Base-by-base conservation (phyloP, 2,797 vertebrate genomes). In the Pseudochirops cupreus region DNA sequence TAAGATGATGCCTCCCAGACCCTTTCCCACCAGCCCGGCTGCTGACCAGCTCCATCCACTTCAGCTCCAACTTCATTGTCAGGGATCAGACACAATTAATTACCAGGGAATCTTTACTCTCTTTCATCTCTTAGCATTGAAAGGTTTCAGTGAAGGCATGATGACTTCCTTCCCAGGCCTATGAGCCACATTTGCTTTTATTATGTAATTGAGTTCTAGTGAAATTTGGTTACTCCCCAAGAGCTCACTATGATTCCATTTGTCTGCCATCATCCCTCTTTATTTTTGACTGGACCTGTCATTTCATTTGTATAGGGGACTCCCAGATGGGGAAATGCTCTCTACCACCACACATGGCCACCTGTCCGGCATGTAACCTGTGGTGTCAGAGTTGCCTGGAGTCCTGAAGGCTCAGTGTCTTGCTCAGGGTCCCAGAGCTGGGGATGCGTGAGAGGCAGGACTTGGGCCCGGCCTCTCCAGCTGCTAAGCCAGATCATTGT, bases 141-240 rank as follows among this genome's bases (percentile, higher is more conserved):
- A 87, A 53, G 54, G n/a, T 92, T 96, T 90, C 87, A 93, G 31
- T 26, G 28, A n/a, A 53, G 58, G 33, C 39, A 91, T 94, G n/a
- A 93, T 59, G 10, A 93, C 62, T 0, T 55, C 87, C 74, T 97
- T 59, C 74, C 54, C 28, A 55, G 91, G 31, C 16, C 0, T 12
- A 24, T 11, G 4, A 46, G 39, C 26, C 18, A 5, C 31, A 46
- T n/a, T 91, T 96, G 67, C 59, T 92, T 97, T 95, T 95, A 95
- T 97, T 58, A 96, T 95, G 94, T 56, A 97, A 97, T 96, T 97
- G 92, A 95, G 96, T 91, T 91, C 96, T 95, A 59, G 56, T 95
- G 91, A 97, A 98, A 97, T 50, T 31, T 87, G 89, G 92, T 93
- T 96, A 62, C 94, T 97, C 94, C 91, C 74, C 90, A 98, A 96